phyloP scores from a whole-genome alignment of 1,140 invertebrate genomes.

The Saccostrea echinata region DNA sequence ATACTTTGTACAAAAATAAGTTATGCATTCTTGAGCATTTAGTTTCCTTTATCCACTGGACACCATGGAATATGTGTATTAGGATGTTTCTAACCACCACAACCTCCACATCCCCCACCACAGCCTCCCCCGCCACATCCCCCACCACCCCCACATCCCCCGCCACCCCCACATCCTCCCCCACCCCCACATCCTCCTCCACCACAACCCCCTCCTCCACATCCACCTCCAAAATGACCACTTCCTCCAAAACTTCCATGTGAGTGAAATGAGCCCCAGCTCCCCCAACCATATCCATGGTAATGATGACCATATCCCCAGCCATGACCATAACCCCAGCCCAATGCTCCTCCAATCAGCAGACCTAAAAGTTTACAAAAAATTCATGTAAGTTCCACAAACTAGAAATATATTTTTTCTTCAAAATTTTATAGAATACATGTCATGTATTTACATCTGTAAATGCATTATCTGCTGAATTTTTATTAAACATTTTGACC shows the following conservation, averaged over 20 bases:
- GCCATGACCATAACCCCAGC: slow-evolving; percentile 45
- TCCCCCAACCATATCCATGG: slow-evolving; percentile 47
- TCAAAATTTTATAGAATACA: too few species aligned
- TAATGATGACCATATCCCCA: slow-evolving; percentile 48
- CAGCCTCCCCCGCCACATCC: too few species aligned
- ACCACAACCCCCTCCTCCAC: slow-evolving; percentile 40
- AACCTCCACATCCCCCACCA: too few species aligned
- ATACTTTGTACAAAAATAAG: background rate
- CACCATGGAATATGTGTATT: background rate
- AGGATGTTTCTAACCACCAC: background rate
- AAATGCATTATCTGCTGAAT: too few species aligned
- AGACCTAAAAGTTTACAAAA: slow-evolving; percentile 35
- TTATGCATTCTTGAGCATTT: background rate
- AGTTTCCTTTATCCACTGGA: background rate
- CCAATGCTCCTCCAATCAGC: slow-evolving; percentile 48
- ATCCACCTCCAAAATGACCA: slow-evolving; percentile 43
- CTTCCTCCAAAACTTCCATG: slow-evolving; percentile 31
- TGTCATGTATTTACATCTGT: too few species aligned
- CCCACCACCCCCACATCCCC: too few species aligned
- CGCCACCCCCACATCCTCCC: background rate
- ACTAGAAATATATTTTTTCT: too few species aligned
- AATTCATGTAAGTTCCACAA: too few species aligned
- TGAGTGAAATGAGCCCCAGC: background rate
- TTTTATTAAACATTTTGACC: too few species aligned
- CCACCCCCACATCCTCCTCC: slow-evolving; percentile 44